Evolutionary conservation across 2,797 vertebrate genomes (phyloP), one percentile per base, ranked within the genome.

Genomic region (Rhabdophis nuchalis): DNA sequence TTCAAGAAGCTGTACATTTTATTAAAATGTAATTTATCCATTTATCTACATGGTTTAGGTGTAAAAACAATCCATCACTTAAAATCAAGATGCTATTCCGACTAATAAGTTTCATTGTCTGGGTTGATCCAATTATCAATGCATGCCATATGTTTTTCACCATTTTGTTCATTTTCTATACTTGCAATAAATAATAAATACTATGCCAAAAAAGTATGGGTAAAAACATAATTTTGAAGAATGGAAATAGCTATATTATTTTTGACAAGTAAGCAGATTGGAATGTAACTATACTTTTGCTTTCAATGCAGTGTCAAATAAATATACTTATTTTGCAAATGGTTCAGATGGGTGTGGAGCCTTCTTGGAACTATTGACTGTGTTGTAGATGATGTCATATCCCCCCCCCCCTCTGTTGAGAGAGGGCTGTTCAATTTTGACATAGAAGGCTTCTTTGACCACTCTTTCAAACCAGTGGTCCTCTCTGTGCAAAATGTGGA

Each of bases 31-130:
- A 93, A 91, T 64, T 96, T 95, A 96, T 94, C 57, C 95, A 87
- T 95, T 96, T 94, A 95, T 95, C 93, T 93, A 96, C 94, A 61
- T 92, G 94, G 90, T 90, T 93, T 94, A 91, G 89, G 57, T 90
- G 95, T 92, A 95, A 95, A 92, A 93, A 94, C 93, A 96, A 96
- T 96, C 95, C 92, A 96, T 96, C 94, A 96, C 94, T 96, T 95
- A 95, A 96, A 95, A 96, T 96, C 96, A 96, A 97, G 97, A 95
- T 90, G 92, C 87, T 95, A 93, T 86, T 96, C 95, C 95, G 91
- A 90, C 93, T 96, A 93, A 91, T 72, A 95, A 92, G 94, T 95
- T 94, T 92, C 77, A 88, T 85, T 52, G 85, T 93, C 94, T 96
- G 85, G 61, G 92, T 95, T 95, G 95, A 93, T 97, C 93, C 94